Conservation (phyloP, 2,797 vertebrate species). For the Tolypeutes matacus region DNA sequence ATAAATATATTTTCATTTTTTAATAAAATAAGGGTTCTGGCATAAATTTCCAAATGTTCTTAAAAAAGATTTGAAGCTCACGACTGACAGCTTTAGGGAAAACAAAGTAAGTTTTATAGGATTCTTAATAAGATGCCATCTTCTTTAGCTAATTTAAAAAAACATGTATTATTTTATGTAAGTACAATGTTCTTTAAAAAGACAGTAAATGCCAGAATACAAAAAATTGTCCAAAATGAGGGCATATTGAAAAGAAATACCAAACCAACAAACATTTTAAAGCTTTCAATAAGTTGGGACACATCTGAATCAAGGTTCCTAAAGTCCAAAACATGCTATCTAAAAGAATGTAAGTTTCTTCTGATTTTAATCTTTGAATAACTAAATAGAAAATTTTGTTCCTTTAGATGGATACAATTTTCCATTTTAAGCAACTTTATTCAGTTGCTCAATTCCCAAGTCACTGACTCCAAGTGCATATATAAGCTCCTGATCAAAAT, state of each 20-base stretch:
- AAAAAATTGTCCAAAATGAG: background rate
- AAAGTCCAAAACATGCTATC: background rate
- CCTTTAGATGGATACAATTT: background rate
- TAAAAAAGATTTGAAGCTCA: conserved; percentile 23
- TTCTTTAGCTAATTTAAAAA: background rate
- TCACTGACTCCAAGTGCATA: background rate
- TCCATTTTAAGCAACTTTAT: background rate
- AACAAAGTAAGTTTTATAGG: background rate
- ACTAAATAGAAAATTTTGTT: background rate
- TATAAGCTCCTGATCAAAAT: background rate
- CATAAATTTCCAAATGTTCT: conserved; percentile 22
- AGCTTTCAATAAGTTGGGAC: background rate
- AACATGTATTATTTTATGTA: background rate
- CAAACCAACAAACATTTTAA: background rate
- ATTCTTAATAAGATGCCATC: background rate
- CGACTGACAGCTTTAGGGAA: background rate
- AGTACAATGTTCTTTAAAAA: background rate
- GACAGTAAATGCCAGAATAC: background rate
- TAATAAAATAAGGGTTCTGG: background rate
- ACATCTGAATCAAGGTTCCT: background rate
- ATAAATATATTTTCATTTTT: background rate
- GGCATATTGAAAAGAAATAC: background rate
- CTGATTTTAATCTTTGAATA: background rate
- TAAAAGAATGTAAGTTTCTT: background rate
- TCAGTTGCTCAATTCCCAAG: background rate